Conservation (phyloP, 2,888 invertebrate species). For the Xestia c-nigrum region DNA sequence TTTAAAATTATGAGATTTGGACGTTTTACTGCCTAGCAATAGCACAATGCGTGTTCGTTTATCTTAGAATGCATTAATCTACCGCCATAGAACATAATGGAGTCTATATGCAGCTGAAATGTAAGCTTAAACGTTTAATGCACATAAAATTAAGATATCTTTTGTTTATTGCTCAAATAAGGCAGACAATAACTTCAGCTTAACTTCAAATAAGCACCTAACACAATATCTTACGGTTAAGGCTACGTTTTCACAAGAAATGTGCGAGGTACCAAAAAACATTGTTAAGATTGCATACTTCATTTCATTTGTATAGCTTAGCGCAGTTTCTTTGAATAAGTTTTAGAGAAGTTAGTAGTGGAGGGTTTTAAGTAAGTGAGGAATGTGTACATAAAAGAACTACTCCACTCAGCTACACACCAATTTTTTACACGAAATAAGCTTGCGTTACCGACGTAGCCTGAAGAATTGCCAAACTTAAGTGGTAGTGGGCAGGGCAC, state of each 20-base stretch:
- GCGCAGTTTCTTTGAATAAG: not conserved
- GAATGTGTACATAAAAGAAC: too few species aligned
- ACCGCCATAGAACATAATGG: slow-evolving; percentile 7
- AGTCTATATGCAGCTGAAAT: slow-evolving; percentile 5
- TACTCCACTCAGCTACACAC: too few species aligned
- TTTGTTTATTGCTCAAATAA: slow-evolving; percentile 47
- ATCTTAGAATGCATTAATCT: slow-evolving; percentile 14
- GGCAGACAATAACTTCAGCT: slow-evolving; percentile 25
- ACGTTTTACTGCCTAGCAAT: not conserved
- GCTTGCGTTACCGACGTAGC: too few species aligned
- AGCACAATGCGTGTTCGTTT: not conserved
- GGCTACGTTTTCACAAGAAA: not conserved
- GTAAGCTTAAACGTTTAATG: slow-evolving; percentile 26
- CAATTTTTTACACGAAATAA: too few species aligned
- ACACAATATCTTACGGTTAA: slow-evolving; percentile 39
- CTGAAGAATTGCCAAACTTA: too few species aligned
- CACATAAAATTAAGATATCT: slow-evolving; percentile 43
- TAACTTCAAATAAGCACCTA: slow-evolving; percentile 34
- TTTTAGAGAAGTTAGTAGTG: too few species aligned
- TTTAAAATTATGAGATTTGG: not conserved
- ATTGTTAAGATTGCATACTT: too few species aligned
- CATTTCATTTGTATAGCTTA: not conserved
- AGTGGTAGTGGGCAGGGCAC: too few species aligned
- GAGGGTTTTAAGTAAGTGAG: too few species aligned
- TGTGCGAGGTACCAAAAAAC: not conserved